Evolutionary conservation across 2,797 vertebrate genomes (phyloP).

Genomic region (Lithobates pipiens): DNA sequence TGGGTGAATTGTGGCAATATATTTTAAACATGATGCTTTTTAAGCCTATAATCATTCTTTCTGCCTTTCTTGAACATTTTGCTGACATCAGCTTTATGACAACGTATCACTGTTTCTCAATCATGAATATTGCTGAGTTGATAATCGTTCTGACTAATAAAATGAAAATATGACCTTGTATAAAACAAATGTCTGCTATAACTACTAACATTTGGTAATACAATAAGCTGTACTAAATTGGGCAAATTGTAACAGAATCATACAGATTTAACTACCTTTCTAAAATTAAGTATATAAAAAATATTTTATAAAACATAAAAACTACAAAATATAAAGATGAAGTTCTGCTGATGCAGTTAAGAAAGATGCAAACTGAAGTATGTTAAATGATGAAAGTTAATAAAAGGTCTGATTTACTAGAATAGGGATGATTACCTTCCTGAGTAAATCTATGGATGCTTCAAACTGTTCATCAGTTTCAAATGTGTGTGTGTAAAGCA

Average conservation of each 20-base stretch:
- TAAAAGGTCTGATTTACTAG: background rate
- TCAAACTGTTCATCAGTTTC: background rate
- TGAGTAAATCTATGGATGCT: background rate
- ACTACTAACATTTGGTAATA: constrained; percentile 31
- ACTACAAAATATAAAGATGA: background rate
- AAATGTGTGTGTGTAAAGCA: background rate
- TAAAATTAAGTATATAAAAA: background rate
- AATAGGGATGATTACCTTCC: background rate
- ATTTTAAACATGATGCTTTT: constrained; percentile 37
- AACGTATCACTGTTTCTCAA: constrained; percentile 51
- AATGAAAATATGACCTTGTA: constrained; percentile 53
- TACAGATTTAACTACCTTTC: background rate
- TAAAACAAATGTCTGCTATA: constrained; percentile 28
- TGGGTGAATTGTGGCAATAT: constrained; percentile 44
- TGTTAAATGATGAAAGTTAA: background rate
- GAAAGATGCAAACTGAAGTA: background rate
- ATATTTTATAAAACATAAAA: background rate
- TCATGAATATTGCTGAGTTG: constrained; percentile 52
- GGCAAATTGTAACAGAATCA: background rate
- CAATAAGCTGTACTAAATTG: background rate
- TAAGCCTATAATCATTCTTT: constrained; percentile 51
- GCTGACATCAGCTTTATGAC: constrained; percentile 54
- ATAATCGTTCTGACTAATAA: constrained; percentile 48
- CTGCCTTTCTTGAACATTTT: constrained; percentile 30
- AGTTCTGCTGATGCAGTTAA: background rate